Evolutionary conservation across 2,888 invertebrate species (phyloP).

Genomic region (Tetramorium bicarinatum): DNA sequence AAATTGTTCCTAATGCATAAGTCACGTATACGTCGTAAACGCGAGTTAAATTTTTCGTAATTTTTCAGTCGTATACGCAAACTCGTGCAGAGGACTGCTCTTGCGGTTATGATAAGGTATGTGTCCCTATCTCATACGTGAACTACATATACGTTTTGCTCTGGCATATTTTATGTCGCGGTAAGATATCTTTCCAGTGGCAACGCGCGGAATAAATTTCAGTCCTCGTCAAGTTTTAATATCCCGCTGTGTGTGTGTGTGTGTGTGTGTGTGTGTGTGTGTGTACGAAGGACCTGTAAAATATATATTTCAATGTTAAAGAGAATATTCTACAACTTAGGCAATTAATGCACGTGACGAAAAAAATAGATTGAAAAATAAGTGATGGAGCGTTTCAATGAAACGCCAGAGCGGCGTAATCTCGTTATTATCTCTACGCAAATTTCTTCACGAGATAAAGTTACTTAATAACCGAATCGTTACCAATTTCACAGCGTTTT

Average conservation of each 20-base stretch:
- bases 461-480: not conserved
- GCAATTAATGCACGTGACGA: not conserved
- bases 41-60: slow-evolving; percentile 40
- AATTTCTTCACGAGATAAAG: not conserved
- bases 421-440: not conserved
- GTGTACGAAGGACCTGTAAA: not conserved
- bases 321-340: not conserved
- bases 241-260: not conserved
- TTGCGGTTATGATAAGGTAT: slow-evolving; percentile 38
- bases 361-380: not conserved
- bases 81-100: not conserved
- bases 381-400: not conserved
- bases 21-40: not conserved
- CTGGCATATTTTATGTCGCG: slow-evolving; percentile 33
- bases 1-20: not conserved
- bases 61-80: slow-evolving; percentile 10
- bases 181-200: slow-evolving; percentile 35
- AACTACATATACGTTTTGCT: slow-evolving; percentile 28
- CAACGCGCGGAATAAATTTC: slow-evolving; percentile 28
- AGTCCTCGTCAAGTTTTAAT: slow-evolving; percentile 48
- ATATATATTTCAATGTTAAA: slow-evolving; percentile 12
- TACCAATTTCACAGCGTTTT: not conserved
- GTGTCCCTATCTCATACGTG: slow-evolving; percentile 23
- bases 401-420: not conserved
- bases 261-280: not conserved